Base-by-base conservation (phyloP, 1,140 invertebrate genomes). In the Lysiphlebus fabarum region DNA sequence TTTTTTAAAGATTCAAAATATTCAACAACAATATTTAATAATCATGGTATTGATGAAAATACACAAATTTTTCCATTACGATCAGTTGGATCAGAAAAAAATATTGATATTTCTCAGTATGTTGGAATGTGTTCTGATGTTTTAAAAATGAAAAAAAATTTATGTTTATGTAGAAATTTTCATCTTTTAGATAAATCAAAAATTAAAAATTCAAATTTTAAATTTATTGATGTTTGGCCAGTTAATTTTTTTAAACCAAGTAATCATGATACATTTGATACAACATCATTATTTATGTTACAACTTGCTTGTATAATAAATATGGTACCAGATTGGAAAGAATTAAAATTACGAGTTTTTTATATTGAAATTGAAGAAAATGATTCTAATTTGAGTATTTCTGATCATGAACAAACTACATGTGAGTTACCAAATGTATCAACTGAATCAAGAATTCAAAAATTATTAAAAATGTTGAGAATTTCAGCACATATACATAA, bases 161-260 rank as follows among this genome's bases (percentile, higher is more conserved):
- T 98, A 0, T 95, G 93, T 70, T 70, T 99, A 1, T 97, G 94
- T 70, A 80, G 96, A 48, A 90, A 98, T 77, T 99, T 99, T 71
- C 85, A 93, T 56, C 77, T 81, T 8, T 78, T 98, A 38, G 89
- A 97, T 62, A 92, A 92, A 77, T 78, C 76, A 8, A 82, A 84
- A 44, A 84, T 90, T 12, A 86, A 84, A 60, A 84, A 80, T 64
- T 80, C 81, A 41, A 81, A 81, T 55, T 81, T 87, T 17, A 85
- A 86, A 64, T 96, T 89, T 74, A 96, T 99, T 58, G 97, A 99
- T 79, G 94, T 99, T 10, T 99, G 96, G 96, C 93, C 96, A 8
- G 87, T 95, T 0, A 94, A 97, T 71, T 87, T 94, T 61, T 86
- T 95, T 62, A 82, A 87, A 66, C 91, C 91, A 6, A 84, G 83